Evolutionary conservation across 2,113 vertebrate genomes (phyloP).

Genomic region (Marcusenius ussheri): DNA sequence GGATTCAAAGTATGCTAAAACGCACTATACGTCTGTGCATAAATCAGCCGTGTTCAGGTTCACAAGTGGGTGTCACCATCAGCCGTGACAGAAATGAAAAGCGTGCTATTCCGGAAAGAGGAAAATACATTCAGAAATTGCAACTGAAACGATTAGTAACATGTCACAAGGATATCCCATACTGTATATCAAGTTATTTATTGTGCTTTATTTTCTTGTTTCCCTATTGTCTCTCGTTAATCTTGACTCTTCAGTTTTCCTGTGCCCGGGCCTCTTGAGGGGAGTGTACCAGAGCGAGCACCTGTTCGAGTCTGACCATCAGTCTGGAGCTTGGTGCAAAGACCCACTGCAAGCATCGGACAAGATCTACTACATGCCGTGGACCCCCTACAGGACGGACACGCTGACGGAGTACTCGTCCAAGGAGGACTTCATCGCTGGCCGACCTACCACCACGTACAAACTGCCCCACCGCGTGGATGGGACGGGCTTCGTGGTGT

Average conservation of each 20-base stretch:
- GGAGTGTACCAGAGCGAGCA: conserved; percentile 97
- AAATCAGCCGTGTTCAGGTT: not conserved
- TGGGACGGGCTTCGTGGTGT: conserved; percentile 93
- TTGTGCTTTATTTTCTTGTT: not conserved
- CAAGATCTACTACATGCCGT: conserved; percentile 99
- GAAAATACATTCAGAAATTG: not conserved
- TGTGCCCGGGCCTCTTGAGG: conserved; percentile 89
- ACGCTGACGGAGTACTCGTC: conserved; percentile 94
- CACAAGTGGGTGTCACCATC: not conserved
- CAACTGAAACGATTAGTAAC: not conserved
- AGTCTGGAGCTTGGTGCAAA: conserved; percentile 98
- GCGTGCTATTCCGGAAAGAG: not conserved
- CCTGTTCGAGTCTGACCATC: conserved; percentile 96
- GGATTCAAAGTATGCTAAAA: not conserved
- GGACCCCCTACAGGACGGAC: conserved; percentile 93
- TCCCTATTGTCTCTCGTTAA: not conserved
- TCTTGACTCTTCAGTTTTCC: conserved; percentile 74
- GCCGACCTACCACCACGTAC: conserved; percentile 92
- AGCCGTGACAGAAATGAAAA: conserved; percentile 3
- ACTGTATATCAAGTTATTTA: not conserved
- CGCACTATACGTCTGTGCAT: not conserved
- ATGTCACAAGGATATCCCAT: not conserved
- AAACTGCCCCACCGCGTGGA: conserved; percentile 95
- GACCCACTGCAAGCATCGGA: conserved; percentile 95
- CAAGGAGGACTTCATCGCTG: conserved; percentile 96